Conservation (phyloP, 2,113 vertebrate genomes). For the Microcebus jonahi region DNA sequence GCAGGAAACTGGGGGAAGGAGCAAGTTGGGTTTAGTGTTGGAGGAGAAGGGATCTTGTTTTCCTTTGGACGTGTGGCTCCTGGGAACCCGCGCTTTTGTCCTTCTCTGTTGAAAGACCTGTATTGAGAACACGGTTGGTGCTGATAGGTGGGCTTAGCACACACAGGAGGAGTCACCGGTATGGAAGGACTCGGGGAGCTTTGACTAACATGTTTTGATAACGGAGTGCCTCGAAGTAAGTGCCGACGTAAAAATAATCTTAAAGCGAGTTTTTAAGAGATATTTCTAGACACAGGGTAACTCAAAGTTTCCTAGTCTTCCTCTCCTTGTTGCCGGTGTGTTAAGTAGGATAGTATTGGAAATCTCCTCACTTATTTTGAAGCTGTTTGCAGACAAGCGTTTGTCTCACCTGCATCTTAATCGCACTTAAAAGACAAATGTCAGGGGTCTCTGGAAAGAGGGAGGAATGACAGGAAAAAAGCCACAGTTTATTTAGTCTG, state of each 20-base stretch:
- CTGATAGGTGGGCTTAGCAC: slow-evolving; percentile 43
- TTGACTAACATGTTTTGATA: slow-evolving; percentile 34
- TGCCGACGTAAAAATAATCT: not conserved
- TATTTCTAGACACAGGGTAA: not conserved
- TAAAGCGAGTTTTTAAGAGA: not conserved
- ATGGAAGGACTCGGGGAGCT: slow-evolving; percentile 49
- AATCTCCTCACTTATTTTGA: slow-evolving; percentile 24
- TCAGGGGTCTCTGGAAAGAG: slow-evolving; percentile 3
- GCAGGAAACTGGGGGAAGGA: not conserved
- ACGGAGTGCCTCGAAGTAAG: slow-evolving; percentile 8
- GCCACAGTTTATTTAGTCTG: slow-evolving; percentile 32
- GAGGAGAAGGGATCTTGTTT: slow-evolving; percentile 76
- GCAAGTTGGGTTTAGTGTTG: slow-evolving; percentile 23
- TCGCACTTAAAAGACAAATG: slow-evolving; percentile 49
- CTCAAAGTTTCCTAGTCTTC: not conserved
- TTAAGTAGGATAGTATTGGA: slow-evolving; percentile 48
- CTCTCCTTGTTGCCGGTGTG: not conserved
- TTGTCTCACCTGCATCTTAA: slow-evolving; percentile 2
- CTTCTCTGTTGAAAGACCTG: slow-evolving; percentile 68
- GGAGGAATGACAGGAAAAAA: not conserved
- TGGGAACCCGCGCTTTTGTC: slow-evolving; percentile 70
- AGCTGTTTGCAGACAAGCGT: not conserved
- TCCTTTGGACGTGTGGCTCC: slow-evolving; percentile 60
- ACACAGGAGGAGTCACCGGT: slow-evolving; percentile 18
- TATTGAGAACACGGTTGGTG: slow-evolving; percentile 50